Conservation (phyloP, 2,888 invertebrate species). For the Catocala sponsa region DNA sequence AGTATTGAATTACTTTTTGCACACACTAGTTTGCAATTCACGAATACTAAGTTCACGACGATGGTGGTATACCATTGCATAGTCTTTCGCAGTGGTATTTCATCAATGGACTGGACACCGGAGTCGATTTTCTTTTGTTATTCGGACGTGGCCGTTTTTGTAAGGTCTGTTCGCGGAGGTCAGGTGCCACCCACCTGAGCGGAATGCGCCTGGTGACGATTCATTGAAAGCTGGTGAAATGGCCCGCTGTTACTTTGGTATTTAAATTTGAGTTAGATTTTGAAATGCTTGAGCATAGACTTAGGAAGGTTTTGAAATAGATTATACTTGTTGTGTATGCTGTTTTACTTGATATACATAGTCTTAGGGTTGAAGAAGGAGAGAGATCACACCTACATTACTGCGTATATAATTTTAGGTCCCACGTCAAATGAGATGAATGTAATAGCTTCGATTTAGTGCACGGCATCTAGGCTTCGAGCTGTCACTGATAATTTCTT, state of each 20-base stretch:
- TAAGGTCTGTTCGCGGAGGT: constrained; percentile 48
- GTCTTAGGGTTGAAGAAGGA: too few species aligned
- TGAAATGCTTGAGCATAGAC: background rate
- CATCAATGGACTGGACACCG: constrained; percentile 39
- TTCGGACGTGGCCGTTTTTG: constrained; percentile 55
- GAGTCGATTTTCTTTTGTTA: constrained; percentile 45
- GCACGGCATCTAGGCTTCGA: too few species aligned
- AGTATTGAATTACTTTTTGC: constrained; percentile 18
- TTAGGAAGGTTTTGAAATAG: too few species aligned
- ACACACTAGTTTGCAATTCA: constrained; percentile 25
- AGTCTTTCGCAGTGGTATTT: constrained; percentile 51
- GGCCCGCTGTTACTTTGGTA: background rate
- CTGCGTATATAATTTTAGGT: too few species aligned
- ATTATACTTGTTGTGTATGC: too few species aligned
- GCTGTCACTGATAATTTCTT: too few species aligned
- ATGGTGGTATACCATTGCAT: constrained; percentile 35
- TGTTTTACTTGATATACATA: too few species aligned
- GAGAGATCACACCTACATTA: too few species aligned
- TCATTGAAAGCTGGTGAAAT: constrained; percentile 20
- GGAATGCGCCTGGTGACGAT: constrained; percentile 21
- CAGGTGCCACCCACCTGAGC: constrained; percentile 49
- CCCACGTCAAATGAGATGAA: too few species aligned
- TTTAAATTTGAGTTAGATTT: background rate
- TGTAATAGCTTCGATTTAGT: too few species aligned
- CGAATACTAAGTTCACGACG: constrained; percentile 31